Conservation (phyloP, 1,140 invertebrate genomes). For the Bombus superbus region DNA sequence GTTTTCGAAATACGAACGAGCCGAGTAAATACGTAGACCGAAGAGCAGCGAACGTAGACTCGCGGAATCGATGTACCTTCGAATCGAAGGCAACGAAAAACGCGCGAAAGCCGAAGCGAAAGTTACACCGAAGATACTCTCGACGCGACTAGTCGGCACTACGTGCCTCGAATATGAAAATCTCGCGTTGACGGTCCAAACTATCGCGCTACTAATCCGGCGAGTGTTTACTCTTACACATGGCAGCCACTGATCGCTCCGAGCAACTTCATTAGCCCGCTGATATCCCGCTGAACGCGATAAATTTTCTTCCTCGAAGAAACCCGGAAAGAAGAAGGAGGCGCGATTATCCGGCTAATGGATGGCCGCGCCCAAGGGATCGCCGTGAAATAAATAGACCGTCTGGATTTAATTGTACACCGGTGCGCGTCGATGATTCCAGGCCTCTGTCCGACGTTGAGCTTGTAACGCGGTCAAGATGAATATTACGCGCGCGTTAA, state of each 20-base stretch:
- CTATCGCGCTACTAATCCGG: background rate
- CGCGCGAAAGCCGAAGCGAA: background rate
- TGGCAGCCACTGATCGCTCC: background rate
- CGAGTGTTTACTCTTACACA: background rate
- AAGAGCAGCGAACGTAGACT: no score
- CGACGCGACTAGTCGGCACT: no score
- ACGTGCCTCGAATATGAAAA: background rate
- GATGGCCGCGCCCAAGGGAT: no score
- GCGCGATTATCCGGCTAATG: background rate
- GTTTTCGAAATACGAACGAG: no score
- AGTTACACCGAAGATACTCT: background rate
- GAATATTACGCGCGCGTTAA: slow-evolving; percentile 53
- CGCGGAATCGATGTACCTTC: no score
- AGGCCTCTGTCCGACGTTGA: slow-evolving; percentile 9
- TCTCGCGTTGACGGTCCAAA: slow-evolving; percentile 1
- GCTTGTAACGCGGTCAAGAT: slow-evolving; percentile 57
- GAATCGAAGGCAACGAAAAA: no score
- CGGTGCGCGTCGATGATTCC: background rate
- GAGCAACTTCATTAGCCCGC: background rate
- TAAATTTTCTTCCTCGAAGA: background rate
- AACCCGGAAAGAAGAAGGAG: background rate
- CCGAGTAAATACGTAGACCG: no score
- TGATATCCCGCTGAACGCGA: background rate
- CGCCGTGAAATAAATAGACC: background rate
- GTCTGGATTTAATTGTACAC: slow-evolving; percentile 20